Evolutionary conservation across 2,797 vertebrate species (phyloP), one percentile per base, ranked within the genome.

Genomic region (Sebastes minor): DNA sequence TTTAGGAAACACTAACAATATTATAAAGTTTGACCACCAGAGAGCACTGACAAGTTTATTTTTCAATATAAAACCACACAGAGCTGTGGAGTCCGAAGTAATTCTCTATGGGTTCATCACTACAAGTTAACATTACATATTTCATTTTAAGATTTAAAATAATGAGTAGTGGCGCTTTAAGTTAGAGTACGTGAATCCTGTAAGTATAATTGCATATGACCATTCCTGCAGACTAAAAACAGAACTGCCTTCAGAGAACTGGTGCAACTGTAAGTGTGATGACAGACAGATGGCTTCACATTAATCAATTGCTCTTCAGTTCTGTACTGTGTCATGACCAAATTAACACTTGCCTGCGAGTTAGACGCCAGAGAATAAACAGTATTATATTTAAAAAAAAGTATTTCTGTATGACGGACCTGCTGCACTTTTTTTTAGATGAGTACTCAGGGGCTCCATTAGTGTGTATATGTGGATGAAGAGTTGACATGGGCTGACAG

Each of bases 211-310:
- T 23, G 14, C 56, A 76, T 13, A 9, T 76, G 87, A 80, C 79
- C 12, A 63, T 79, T 88, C 69, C 74, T 38, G 66, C 57, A 67
- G 42, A 71, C 80, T 88, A 88, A 89, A 85, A 90, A 81, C 76
- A 86, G 80, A 79, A 8, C 62, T 13, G 74, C 14, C 49, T 74
- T 80, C 70, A 67, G 76, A 75, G 66, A 84, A 80, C 23, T 6
- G 65, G 68, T 30, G 63, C 67, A 64, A 86, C 57, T 72, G 53
- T 68, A 53, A 62, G 77, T 60, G 80, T 84, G 88, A 83, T 84
- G 86, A 92, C 71, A 78, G 85, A 88, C 76, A 35, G 56, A 59
- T 33, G 65, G 77, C 68, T 60, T 2, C 25, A 52, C 68, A 76
- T 81, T 42, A 66, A 78, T 84, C 78, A 81, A 42, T 49, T 61